These are phyloP conservation scores for Dicrurus megarhynchus DNA, from an alignment of 2,113 vertebrate genomes.

Conservation along the genomic window DNA sequence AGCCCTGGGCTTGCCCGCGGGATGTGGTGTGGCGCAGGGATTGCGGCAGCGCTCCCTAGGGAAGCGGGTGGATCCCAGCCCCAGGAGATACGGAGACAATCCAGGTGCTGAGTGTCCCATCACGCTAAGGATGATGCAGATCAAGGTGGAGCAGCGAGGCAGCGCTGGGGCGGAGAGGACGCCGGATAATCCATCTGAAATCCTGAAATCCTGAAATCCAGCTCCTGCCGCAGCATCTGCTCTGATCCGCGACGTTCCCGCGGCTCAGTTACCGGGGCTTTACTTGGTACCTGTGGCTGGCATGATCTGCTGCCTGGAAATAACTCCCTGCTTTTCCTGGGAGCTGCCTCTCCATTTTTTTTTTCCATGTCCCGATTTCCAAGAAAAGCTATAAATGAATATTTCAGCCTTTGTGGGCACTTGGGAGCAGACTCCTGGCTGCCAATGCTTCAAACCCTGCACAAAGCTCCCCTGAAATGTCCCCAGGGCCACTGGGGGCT, in stretches of 20 bases:
- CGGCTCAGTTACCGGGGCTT: background rate
- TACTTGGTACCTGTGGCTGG: background rate
- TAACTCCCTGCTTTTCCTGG: background rate
- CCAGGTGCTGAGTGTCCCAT: background rate
- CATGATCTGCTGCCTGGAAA: background rate
- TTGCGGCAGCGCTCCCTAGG: accelerated
- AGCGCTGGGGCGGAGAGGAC: accelerated
- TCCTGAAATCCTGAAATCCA: background rate
- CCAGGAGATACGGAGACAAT: accelerated
- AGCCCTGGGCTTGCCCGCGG: accelerated
- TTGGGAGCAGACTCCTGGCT: background rate
- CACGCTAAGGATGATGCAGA: background rate
- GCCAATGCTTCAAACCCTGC: accelerated
- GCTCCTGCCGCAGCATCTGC: accelerated
- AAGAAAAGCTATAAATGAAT: background rate
- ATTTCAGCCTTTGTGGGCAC: background rate
- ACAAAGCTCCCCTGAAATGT: background rate
- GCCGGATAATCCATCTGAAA: background rate
- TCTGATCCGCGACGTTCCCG: accelerated
- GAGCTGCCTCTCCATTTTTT: background rate
- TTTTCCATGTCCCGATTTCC: too few relatives aligned
- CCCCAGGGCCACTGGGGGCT: background rate
- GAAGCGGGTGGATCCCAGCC: accelerated
- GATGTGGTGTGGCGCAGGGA: accelerated
- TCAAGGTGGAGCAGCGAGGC: background rate